Evolutionary conservation across 2,888 invertebrate genomes (phyloP), one percentile per base, ranked within the genome.

Genomic region (Stenoptilia bipunctidactyla): DNA sequence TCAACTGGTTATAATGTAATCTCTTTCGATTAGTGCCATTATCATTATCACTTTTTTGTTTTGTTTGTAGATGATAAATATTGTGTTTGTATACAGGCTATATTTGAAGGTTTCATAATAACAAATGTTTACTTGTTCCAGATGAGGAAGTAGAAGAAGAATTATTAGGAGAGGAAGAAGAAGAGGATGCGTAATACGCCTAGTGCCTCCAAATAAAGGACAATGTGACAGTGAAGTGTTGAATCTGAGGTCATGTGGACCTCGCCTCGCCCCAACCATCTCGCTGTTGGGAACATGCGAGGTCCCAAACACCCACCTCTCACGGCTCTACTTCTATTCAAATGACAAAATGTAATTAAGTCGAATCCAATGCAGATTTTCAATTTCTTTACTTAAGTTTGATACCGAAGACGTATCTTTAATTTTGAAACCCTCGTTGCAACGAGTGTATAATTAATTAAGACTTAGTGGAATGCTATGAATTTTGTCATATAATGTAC

Each of bases 151-250:
- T 83, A 38, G 84, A 84, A 55, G 85, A 85, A 44, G 84, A 85
- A 51, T 56, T 80, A 66, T 61, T 82, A 61, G 82, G 65, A 12
- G 85, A 84, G 58, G 84, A 85, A 55, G 85, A 85, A 49, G 85
- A 83, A 58, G 85, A 85, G 48, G 85, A 85, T 53, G 83, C 85
- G 85, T 85, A 85, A 85, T 85, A 85, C 74, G 73, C 62, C 64
- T 68, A 58, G 72, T 64, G 72, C 68, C 68, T 73, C 69, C 57
- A 49, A 64, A 80, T 71, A 30, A 34, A 13, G 84, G 84, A 84
- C 83, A 79, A 83, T 84, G 83, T 84, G 83, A 83, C 84, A 80
- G 84, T 84, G 83, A 77, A 68, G 82, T 82, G 82, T 77, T 75
- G 74, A 77, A 66, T n/a, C 66, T 61, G 84, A 80, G 82, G 79